Conservation (phyloP, 2,797 vertebrate genomes). For the Sarcophilus harrisii region DNA sequence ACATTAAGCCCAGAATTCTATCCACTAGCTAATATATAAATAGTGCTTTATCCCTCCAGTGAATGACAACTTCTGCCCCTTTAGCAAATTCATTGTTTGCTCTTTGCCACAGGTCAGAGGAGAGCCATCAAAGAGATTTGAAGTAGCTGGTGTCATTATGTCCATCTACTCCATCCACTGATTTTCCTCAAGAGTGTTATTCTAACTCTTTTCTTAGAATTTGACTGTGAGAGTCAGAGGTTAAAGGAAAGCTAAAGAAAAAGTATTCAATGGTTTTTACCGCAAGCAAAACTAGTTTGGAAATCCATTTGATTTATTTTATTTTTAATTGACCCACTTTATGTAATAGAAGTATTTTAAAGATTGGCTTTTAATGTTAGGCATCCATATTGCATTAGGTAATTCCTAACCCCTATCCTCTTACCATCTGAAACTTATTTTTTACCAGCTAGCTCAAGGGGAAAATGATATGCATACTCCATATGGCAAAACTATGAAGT, state of each 20-base stretch:
- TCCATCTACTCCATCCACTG: background rate
- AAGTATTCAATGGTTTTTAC: background rate
- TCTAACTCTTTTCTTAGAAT: background rate
- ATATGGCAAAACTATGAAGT: background rate
- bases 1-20: background rate
- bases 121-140: rapidly evolving
- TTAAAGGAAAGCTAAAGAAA: background rate
- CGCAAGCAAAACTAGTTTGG: background rate
- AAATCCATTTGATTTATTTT: background rate
- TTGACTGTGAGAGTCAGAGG: rapidly evolving
- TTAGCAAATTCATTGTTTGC: rapidly evolving
- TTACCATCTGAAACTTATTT: background rate
- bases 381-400: background rate
- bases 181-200: background rate
- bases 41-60: background rate
- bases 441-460: background rate
- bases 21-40: background rate
- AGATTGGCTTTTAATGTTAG: background rate
- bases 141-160: rapidly evolving
- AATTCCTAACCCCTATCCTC: background rate
- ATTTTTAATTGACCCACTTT: background rate
- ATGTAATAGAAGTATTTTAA: background rate
- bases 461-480: background rate
- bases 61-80: rapidly evolving
- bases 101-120: background rate